Percentiles rank a stretch among this genome's conserved stretches.
Conservation (phyloP, 2,113 vertebrate species). For the Ellobius talpinus region DNA sequence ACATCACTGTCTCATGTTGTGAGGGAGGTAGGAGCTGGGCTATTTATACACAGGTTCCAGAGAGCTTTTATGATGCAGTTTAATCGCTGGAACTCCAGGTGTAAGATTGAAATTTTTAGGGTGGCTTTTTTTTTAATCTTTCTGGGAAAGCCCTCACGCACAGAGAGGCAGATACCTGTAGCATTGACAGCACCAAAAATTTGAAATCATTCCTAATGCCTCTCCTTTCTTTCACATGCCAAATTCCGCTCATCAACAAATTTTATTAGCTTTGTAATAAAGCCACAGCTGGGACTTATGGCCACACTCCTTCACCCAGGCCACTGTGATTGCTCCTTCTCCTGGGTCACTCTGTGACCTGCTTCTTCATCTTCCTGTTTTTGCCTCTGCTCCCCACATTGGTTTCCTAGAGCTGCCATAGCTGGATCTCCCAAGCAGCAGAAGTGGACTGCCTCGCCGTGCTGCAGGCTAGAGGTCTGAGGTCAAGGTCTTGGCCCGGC, state of each 20-base stretch:
- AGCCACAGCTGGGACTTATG: neutral
- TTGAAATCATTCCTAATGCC: neutral
- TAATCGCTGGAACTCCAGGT: neutral
- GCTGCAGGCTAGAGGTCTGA: neutral
- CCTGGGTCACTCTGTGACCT: neutral
- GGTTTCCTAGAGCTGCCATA: neutral
- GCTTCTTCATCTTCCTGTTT: neutral
- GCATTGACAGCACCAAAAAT: neutral
- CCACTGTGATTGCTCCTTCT: neutral
- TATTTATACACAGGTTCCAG: neutral
- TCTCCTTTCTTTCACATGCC: neutral
- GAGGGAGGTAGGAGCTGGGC: neutral
- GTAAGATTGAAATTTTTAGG: neutral
- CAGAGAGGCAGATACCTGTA: neutral
- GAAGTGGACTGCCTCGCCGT: neutral
- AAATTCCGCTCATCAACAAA: neutral
- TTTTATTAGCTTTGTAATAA: neutral
- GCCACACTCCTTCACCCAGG: neutral
- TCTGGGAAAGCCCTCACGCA: neutral
- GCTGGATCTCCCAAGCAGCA: neutral
- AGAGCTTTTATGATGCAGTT: neutral
- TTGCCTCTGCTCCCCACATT: neutral
- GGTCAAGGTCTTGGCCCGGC: neutral
- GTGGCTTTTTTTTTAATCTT: neutral
- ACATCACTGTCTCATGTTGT: neutral